Evolutionary conservation across 2,888 invertebrate species (phyloP).

Genomic region (Philaethria dido): DNA sequence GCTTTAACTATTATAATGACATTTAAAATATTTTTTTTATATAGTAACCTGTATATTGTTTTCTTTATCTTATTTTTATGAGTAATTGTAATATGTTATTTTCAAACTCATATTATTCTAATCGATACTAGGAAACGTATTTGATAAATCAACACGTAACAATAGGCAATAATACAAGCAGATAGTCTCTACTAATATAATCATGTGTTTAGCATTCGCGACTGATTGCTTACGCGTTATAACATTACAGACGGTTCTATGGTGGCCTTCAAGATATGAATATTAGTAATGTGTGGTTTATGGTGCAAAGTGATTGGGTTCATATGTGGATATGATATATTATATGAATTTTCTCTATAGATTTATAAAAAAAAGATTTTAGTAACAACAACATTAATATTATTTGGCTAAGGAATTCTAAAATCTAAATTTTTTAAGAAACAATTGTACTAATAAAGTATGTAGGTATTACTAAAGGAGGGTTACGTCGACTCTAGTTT

Average conservation of each 20-base stretch:
- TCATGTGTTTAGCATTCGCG: slow-evolving; percentile 19
- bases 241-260: background rate
- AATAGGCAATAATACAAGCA: slow-evolving; percentile 6
- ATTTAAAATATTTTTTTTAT: no score
- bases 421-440: no score
- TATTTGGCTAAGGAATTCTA: no score
- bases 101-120: background rate
- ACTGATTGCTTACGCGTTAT: slow-evolving; percentile 1
- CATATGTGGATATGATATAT: background rate
- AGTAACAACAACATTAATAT: no score
- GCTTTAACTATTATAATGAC: no score
- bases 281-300: background rate
- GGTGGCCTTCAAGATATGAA: background rate
- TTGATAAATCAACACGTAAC: slow-evolving; percentile 6
- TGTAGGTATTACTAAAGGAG: no score
- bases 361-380: no score
- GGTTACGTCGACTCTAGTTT: no score
- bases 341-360: no score
- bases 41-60: no score
- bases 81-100: background rate
- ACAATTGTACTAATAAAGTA: no score
- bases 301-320: background rate
- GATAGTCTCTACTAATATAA: slow-evolving; percentile 7
- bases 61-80: no score
- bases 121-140: background rate